Evolutionary conservation across 2,113 vertebrate genomes (phyloP).

Genomic region (Ochotona curzoniae): DNA sequence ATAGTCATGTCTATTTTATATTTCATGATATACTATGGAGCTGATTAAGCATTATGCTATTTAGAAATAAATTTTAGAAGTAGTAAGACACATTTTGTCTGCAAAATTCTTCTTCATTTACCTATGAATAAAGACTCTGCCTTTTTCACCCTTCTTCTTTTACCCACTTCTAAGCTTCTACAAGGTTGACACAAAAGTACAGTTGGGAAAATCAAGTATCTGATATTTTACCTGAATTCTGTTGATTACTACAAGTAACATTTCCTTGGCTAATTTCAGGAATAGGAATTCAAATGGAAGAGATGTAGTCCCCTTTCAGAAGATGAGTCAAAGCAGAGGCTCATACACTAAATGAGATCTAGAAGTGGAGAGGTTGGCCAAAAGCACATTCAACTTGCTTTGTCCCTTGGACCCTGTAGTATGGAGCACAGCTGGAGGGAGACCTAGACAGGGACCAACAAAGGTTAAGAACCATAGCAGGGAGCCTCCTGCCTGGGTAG

Average conservation of each 20-base stretch:
- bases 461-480: background rate
- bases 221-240: background rate
- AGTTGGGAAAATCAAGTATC: background rate
- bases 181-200: background rate
- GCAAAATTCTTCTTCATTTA: background rate
- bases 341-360: background rate
- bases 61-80: background rate
- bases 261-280: background rate
- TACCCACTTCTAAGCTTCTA: background rate
- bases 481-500: background rate
- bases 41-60: background rate
- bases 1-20: constrained; percentile 10
- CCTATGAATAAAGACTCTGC: background rate
- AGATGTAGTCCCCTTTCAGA: background rate
- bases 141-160: background rate
- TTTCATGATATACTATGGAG: background rate
- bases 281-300: background rate
- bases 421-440: background rate
- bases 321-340: background rate
- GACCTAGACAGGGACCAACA: background rate
- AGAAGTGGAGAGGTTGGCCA: background rate
- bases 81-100: background rate
- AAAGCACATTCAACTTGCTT: background rate
- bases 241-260: background rate
- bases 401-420: background rate